These are phyloP conservation scores for Spea hammondii DNA, from an alignment of 2,797 vertebrate species.

Conservation along the genomic window DNA sequence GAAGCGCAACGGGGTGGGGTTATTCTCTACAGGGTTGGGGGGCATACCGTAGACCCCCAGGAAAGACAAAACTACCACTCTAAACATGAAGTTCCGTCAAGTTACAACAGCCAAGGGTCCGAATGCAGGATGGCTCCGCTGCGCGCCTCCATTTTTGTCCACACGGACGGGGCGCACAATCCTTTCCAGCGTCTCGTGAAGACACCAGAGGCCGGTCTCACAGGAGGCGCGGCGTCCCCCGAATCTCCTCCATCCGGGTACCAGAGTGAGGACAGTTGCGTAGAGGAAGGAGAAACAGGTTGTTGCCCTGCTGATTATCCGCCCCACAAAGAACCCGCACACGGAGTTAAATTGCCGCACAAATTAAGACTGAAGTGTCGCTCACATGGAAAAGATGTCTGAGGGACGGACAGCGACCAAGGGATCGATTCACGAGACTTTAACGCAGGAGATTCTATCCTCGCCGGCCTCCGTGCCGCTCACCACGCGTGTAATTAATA, in stretches of 20 bases:
- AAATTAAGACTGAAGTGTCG: conserved; percentile 47
- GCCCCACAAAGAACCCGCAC: conserved; percentile 5
- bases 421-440: background rate
- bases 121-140: conserved; percentile 2
- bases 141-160: conserved; percentile 43
- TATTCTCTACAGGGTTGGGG: conserved; percentile 39
- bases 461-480: background rate
- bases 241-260: conserved; percentile 24
- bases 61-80: background rate
- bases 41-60: conserved; percentile 38
- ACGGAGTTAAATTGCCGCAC: conserved; percentile 36
- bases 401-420: background rate
- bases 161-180: conserved; percentile 29
- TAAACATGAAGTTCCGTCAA: background rate
- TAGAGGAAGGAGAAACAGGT: conserved; percentile 24
- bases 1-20: conserved; percentile 31
- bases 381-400: conserved; percentile 34
- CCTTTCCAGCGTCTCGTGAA: conserved; percentile 36
- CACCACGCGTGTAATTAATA: background rate
- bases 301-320: conserved; percentile 17
- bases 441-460: background rate
- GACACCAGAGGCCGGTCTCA: background rate
- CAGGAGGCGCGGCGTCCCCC: background rate
- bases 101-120: background rate
- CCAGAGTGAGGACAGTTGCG: conserved; percentile 46